Base-by-base conservation (phyloP, 2,888 invertebrate species). In the Limnephilus lunatus region DNA sequence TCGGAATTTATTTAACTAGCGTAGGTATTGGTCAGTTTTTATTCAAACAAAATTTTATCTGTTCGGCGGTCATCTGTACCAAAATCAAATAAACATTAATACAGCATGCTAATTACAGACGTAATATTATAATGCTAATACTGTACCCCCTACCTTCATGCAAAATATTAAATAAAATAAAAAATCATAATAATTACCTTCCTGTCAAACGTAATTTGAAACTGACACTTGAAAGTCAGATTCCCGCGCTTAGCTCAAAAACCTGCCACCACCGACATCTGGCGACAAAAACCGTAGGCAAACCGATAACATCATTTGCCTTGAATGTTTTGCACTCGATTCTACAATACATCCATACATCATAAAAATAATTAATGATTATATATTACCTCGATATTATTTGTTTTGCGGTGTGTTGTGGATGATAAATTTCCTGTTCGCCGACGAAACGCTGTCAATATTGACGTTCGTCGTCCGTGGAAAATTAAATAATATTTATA, bases 351-450 rank as follows among this genome's bases (percentile, higher is more conserved):
- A 81, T 89, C 0, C 31, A 82, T 82, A 81, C 81, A 81, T 15
- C 30, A 81, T 81, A 81, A 81, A 39, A 39, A 39, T 81, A 35
- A 83, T 86, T 48, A 89, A 80, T 80, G 32, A 89, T 89, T n/a
- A 89, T 80, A 25, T 89, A 81, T 19, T 44, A 90, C 82, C 48
- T 90, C 48, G 48, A 31, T 88, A 68, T 68, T 68, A 68, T 88
- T 88, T 90, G 82, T 39, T 89, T 89, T 80, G 89, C 89, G 81
- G 89, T 89, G 68, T 89, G 89, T 90, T 90, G 81, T 90, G 90
- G 53, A 82, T 90, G 82, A 82, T 53, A 82, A 82, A 31, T 90
- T 90, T 90, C 81, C 90, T 81, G 90, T 9, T 39, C 88, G 88
- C 88, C n/a, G 88, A 15, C 44, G 86, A 80, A 89, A 25, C 68